Evolutionary conservation across 2,797 vertebrate genomes (phyloP).

Genomic region (Halcyon leucocephala): DNA sequence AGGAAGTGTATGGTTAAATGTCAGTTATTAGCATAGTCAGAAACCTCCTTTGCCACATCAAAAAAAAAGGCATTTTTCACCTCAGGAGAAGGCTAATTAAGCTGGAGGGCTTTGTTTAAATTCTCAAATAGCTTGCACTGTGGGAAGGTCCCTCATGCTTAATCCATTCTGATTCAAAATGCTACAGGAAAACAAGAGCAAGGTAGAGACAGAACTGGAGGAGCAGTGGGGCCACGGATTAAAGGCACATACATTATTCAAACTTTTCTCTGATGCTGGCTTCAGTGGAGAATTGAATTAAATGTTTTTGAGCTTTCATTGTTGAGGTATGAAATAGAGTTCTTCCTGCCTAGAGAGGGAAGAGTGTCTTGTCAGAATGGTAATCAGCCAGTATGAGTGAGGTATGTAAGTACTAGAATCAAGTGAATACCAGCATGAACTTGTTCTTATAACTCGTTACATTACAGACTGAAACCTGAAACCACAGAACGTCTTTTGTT

Average conservation of each 20-base stretch:
- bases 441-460: neutral
- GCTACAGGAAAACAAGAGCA: neutral
- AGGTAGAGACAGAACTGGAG: neutral
- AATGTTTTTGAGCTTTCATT: neutral
- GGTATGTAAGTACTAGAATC: neutral
- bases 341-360: neutral
- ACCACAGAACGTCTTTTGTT: neutral
- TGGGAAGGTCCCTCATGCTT: neutral
- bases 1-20: neutral
- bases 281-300: slow-evolving; percentile 8
- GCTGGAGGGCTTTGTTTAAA: slow-evolving; percentile 6
- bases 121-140: neutral
- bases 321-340: neutral
- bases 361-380: neutral
- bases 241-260: slow-evolving; percentile 42
- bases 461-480: neutral
- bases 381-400: neutral
- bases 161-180: slow-evolving; percentile 25
- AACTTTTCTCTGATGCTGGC: neutral
- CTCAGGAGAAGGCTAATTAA: slow-evolving; percentile 31
- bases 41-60: neutral
- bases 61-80: neutral
- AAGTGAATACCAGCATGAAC: neutral
- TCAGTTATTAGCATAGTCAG: neutral
- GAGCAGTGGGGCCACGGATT: neutral